Evolutionary conservation across 2,113 vertebrate species (phyloP).

Genomic region (Myrmophylax atrothorax): DNA sequence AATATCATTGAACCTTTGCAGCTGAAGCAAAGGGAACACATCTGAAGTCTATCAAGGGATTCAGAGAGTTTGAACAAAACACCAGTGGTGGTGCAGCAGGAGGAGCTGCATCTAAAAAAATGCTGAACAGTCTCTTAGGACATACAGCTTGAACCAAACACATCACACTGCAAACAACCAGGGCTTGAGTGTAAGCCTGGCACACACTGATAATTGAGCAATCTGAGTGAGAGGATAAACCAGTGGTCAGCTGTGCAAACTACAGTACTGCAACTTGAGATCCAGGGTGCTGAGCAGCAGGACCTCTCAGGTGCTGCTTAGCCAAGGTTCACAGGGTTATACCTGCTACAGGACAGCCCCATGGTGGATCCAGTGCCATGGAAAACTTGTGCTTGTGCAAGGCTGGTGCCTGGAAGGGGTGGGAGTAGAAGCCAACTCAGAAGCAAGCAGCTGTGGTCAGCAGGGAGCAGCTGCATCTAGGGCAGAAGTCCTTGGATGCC

Average conservation of each 20-base stretch:
- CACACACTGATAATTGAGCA: neutral
- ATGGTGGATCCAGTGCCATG: rapidly evolving
- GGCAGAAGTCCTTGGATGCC: too few relatives aligned
- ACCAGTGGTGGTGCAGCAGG: neutral
- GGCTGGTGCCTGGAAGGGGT: neutral
- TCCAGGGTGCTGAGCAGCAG: neutral
- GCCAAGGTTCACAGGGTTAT: rapidly evolving
- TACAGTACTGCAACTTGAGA: neutral
- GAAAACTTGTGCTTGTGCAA: neutral
- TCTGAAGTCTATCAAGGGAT: neutral
- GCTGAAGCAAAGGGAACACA: neutral
- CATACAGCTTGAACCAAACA: neutral
- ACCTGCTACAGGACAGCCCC: neutral
- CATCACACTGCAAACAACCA: neutral
- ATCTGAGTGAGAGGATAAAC: neutral
- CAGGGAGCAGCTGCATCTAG: neutral
- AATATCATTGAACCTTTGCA: neutral
- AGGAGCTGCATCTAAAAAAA: neutral
- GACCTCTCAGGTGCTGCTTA: neutral
- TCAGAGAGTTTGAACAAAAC: neutral
- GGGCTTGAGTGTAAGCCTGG: neutral
- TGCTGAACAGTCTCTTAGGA: neutral
- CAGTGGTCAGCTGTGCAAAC: neutral
- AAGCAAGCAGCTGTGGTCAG: neutral
- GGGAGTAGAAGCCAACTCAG: neutral